Base-by-base conservation (phyloP, 2,888 invertebrate species). In the Tanypteryx hageni region DNA sequence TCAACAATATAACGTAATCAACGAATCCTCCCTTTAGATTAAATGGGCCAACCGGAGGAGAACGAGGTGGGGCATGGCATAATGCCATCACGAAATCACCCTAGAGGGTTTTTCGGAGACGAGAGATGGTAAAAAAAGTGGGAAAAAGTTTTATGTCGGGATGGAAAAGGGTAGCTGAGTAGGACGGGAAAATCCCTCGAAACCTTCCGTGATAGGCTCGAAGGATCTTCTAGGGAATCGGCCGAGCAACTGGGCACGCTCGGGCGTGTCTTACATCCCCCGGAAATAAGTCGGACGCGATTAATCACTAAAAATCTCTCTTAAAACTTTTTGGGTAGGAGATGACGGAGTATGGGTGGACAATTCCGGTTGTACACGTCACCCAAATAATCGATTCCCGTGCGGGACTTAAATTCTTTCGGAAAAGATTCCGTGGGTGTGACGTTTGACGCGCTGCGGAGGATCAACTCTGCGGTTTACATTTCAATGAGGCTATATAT, bases 1-100 rank as follows among this genome's bases (percentile, higher is more conserved):
- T 76, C 76, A 22, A 76, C 76, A 76, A 76, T 76, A 22, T 76
- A 22, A 76, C 76, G 76, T 27, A 76, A 76, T 76, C 76, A 76
- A 76, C 22, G 76, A 18, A 76, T 27, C 76, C 76, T 76, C 76
- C 76, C 22, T 14, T 44, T 22, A 27, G 76, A 76, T 76, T n/a
- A 14, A 68, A 68, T 68, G 68, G 18, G 68, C 68, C 68, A 9
- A 22, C 68, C 68, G 68, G n/a, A 11, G 44, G 44, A 44, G n/a
- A n/a, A 16, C 16, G 76, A 76, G 27, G n/a, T 10, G 14, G 22
- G 11, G 76, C 4, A 76, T 76, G 76, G 76, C 3, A 27, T 27
- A 27, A 27, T 27, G 11, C 76, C 22, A 76, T 76, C 76, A 76
- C 27, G 76, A 11, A 27, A 76, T 76, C 27, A 76, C 76, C 76